phyloP scores from a whole-genome alignment of 1,140 invertebrate species.

The Formica exsecta region DNA sequence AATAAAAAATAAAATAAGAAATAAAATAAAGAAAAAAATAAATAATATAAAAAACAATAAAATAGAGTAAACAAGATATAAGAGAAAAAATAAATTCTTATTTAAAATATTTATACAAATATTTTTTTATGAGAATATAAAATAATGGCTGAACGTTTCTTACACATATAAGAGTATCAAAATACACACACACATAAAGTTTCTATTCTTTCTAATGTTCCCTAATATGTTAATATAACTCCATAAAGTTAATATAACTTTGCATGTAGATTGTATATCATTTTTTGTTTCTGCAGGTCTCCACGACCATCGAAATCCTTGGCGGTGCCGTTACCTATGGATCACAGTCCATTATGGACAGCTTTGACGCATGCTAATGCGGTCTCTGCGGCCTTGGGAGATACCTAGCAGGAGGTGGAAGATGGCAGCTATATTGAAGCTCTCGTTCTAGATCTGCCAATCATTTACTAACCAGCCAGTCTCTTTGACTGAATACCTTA shows the following conservation, averaged over 20 bases:
- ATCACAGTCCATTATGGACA: constrained; percentile 89
- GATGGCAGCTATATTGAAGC: constrained; percentile 86
- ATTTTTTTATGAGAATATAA: not conserved
- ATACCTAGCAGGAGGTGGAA: constrained; percentile 87
- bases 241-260: no score
- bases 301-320: constrained; percentile 79
- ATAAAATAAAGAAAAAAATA: not conserved
- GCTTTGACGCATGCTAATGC: constrained; percentile 89
- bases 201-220: not conserved
- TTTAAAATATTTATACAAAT: not conserved
- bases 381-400: constrained; percentile 84
- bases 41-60: not conserved
- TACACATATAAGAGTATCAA: not conserved
- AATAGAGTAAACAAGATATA: not conserved
- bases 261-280: not conserved
- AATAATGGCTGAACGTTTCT: not conserved
- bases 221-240: not conserved
- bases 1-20: constrained; percentile 6
- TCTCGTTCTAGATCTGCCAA: constrained; percentile 88
- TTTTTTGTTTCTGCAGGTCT: constrained; percentile 76
- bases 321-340: constrained; percentile 80
- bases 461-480: constrained; percentile 81
- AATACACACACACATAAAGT: not conserved
- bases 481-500: not conserved
- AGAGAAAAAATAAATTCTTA: not conserved